phyloP scores from a whole-genome alignment of 2,113 vertebrate genomes.

The Hippocampus abdominalis region DNA sequence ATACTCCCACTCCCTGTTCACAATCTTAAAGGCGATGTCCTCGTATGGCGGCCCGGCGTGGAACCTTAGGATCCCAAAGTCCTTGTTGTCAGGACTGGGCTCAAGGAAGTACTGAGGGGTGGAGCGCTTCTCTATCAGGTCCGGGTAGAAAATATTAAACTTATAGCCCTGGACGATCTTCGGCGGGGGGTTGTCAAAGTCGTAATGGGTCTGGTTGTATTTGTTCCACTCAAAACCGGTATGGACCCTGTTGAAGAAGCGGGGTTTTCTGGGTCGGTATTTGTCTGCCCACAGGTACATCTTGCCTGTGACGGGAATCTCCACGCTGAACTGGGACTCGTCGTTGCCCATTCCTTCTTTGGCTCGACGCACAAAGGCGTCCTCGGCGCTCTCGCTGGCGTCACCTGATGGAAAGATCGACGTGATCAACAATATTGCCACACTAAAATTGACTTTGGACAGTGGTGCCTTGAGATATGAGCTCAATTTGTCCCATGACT shows the following conservation, averaged over 20 bases:
- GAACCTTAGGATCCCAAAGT: slow-evolving; percentile 94
- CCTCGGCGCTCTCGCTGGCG: slow-evolving; percentile 87
- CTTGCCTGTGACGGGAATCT: slow-evolving; percentile 88
- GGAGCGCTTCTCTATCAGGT: slow-evolving; percentile 93
- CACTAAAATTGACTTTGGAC: too few species aligned
- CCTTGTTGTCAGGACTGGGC: slow-evolving; percentile 88
- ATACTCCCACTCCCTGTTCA: slow-evolving; percentile 96
- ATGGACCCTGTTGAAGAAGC: slow-evolving; percentile 98
- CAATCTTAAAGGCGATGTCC: slow-evolving; percentile 97
- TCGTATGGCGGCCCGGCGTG: slow-evolving; percentile 93
- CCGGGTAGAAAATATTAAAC: slow-evolving; percentile 98
- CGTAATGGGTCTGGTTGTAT: slow-evolving; percentile 98
- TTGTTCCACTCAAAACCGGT: slow-evolving; percentile 99
- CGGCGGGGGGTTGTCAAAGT: slow-evolving; percentile 94
- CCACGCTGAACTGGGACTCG: slow-evolving; percentile 96
- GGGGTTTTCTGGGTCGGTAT: slow-evolving; percentile 93
- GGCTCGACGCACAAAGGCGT: slow-evolving; percentile 89
- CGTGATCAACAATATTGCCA: not conserved
- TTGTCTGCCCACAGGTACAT: slow-evolving; percentile 98
- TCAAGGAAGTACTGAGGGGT: slow-evolving; percentile 97
- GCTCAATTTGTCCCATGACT: too few species aligned
- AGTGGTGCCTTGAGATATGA: too few species aligned
- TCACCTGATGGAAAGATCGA: slow-evolving; percentile 72
- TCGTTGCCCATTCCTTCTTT: slow-evolving; percentile 92
- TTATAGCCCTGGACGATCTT: slow-evolving; percentile 99